A percentile compares a stretch with the other conserved stretches of the same genome.
Conservation (phyloP, 2,113 vertebrate genomes). For the Axis porcinus region DNA sequence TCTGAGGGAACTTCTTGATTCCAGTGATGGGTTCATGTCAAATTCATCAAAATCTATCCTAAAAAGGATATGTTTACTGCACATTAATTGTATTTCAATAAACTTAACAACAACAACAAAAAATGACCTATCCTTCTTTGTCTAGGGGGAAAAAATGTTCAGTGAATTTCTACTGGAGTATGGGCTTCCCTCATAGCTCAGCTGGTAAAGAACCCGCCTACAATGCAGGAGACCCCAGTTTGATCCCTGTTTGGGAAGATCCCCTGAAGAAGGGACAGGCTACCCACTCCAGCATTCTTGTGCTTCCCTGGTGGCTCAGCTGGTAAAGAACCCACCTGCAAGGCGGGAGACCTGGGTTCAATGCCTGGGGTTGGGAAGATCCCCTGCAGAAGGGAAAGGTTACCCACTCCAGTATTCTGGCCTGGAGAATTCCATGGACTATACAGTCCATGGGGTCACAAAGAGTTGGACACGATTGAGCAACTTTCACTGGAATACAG, state of each 20-base stretch:
- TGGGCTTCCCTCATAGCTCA: not conserved
- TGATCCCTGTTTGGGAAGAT: not conserved
- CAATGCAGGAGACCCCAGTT: not conserved
- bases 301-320: no score
- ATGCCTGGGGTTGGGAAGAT: no score
- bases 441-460: not conserved
- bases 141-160: not conserved
- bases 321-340: no score
- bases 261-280: not conserved
- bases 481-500: not conserved
- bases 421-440: not conserved
- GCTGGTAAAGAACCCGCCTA: not conserved
- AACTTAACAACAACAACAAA: not conserved
- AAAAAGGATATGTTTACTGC: not conserved
- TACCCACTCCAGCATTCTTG: not conserved
- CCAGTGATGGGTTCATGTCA: not conserved
- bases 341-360: not conserved
- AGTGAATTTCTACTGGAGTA: not conserved
- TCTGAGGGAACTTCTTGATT: not conserved
- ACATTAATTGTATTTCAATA: not conserved
- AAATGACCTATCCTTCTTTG: not conserved
- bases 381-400: not conserved
- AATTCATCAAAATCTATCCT: not conserved
- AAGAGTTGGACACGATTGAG: not conserved
- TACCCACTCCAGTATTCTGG: not conserved